Evolutionary conservation across 2,797 vertebrate species (phyloP).

Genomic region (Oryzias sinensis): DNA sequence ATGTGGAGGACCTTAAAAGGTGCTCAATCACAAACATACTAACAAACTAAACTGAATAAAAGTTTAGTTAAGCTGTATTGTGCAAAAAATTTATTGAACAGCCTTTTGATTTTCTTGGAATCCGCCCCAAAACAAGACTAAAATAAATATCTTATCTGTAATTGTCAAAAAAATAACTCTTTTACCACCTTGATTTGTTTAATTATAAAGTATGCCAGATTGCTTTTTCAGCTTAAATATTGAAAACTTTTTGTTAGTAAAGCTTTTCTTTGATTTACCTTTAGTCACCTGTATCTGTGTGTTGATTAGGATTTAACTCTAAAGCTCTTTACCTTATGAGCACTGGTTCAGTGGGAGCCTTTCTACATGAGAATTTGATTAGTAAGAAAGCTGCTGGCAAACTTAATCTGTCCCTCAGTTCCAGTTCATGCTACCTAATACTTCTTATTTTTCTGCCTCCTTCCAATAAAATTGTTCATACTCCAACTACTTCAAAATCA

Average conservation of each 20-base stretch:
- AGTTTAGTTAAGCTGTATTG: conserved; percentile 14
- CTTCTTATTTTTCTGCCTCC: conserved; percentile 10
- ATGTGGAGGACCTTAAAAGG: conserved; percentile 40
- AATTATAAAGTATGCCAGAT: no score
- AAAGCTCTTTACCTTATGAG: no score
- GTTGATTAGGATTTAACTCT: no score
- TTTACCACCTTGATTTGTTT: no score
- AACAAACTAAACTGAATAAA: background rate
- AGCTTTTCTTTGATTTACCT: no score
- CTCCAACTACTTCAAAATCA: conserved; percentile 8
- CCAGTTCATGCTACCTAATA: conserved; percentile 9
- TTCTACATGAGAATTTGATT: conserved; percentile 42
- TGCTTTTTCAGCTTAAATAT: no score
- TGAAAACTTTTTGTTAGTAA: no score
- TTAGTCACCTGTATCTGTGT: no score
- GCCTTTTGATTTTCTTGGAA: no score
- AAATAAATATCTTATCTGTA: no score
- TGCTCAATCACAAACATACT: conserved; percentile 1
- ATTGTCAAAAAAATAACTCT: no score
- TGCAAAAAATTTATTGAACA: conserved; percentile 4
- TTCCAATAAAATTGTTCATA: conserved; percentile 11
- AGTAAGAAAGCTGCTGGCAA: conserved; percentile 33
- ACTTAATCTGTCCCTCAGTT: conserved; percentile 30
- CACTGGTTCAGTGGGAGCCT: conserved; percentile 6
- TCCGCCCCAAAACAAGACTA: no score